Evolutionary conservation across 2,797 vertebrate species (phyloP), one percentile per base, ranked within the genome.

Genomic region (Sebastes diaconus): DNA sequence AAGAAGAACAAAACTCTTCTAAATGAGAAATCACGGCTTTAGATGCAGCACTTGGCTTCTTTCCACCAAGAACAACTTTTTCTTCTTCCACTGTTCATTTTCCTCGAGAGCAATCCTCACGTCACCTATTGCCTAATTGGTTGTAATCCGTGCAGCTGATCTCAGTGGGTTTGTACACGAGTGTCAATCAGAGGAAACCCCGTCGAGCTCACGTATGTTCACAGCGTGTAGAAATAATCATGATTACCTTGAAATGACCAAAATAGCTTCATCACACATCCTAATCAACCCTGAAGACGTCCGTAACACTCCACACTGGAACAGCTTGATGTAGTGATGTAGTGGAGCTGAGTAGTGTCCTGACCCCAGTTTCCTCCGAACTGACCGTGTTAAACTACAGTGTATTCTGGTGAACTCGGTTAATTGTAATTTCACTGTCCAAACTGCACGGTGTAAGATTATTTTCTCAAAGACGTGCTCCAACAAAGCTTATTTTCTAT

Each of bases 281-380:
- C 77, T 77, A 65, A 87, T 81, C 80, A 87, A 68, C 46, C 55
- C 34, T 46, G 46, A 59, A 32, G 50, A n/a, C 66, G 12, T 52
- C 36, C 1, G 4, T 34, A 16, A 57, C 30, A 39, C 64, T 39
- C 36, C 36, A 39, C 36, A 5, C 36, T 71, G 25, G 54, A 34
- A 67, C 79, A 59, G 68, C 67, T 54, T 34, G 32, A 34, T 34
- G 32, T 32, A 32, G 30, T 74, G 76, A 75, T 66, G 73, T 12
- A 42, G 55, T 54, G 66, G 2, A 75, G 73, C 30, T 77, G 76
- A 76, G 34, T 67, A 57, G 14, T 36, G 16, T 22, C 24, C 30
- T 46, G 46, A 36, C 9, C 6, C 6, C 10, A 46, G 42, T 46
- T 46, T 18, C 16, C 42, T 46, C 5, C 16, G 16, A 18, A 46